Conservation (phyloP, 2,888 invertebrate species). For the Melitaea athalia region DNA sequence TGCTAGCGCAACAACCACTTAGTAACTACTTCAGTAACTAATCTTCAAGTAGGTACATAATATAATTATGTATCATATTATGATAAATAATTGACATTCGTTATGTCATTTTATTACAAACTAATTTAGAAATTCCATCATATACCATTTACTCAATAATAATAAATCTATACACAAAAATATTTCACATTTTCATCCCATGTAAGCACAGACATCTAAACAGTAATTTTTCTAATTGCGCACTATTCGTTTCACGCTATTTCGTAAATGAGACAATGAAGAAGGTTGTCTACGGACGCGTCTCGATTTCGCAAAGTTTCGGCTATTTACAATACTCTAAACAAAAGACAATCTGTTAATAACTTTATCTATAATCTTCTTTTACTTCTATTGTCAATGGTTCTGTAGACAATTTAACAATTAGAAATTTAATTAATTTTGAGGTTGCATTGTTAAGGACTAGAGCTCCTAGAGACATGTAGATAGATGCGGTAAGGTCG, state of each 20-base stretch:
- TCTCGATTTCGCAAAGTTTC: constrained; percentile 33
- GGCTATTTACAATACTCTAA: constrained; percentile 34
- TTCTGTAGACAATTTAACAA: constrained; percentile 18
- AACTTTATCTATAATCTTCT: constrained; percentile 35
- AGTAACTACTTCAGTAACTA: too few relatives aligned
- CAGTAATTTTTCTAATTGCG: constrained; percentile 28
- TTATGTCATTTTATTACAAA: too few relatives aligned
- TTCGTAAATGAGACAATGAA: constrained; percentile 36
- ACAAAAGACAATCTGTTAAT: constrained; percentile 41
- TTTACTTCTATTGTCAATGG: constrained; percentile 1
- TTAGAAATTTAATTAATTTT: background rate
- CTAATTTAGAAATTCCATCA: too few relatives aligned
- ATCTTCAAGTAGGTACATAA: too few relatives aligned
- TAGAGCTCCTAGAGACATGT: too few relatives aligned
- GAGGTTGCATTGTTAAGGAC: too few relatives aligned
- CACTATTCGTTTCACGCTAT: constrained; percentile 23
- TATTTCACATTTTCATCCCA: background rate
- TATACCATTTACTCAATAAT: too few relatives aligned
- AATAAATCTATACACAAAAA: too few relatives aligned
- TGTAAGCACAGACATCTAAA: background rate
- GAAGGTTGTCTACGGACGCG: constrained; percentile 28
- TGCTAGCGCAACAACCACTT: too few relatives aligned
- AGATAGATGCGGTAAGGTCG: too few relatives aligned
- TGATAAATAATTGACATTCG: too few relatives aligned
- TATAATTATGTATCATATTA: too few relatives aligned